These are phyloP conservation scores for Melanotaenia trifasciata DNA, from an alignment of 2,797 vertebrate species.

Conservation along the genomic window DNA sequence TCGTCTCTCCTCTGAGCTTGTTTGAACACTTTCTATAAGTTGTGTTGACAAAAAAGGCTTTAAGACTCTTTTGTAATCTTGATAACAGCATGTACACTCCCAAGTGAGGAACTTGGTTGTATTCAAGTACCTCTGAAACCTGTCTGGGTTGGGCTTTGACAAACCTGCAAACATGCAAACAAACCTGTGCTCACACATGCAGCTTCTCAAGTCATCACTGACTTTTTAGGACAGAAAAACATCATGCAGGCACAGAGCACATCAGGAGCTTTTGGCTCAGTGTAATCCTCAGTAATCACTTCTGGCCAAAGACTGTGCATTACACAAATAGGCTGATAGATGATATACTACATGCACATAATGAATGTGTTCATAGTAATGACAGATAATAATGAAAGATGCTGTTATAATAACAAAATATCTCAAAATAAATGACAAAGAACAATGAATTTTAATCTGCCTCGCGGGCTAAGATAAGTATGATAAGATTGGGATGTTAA, in stretches of 20 bases:
- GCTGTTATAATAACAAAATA: conserved; percentile 1
- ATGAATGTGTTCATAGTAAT: conserved; percentile 13
- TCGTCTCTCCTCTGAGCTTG: conserved; percentile 2
- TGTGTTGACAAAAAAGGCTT: conserved; percentile 36
- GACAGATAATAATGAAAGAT: conserved; percentile 19
- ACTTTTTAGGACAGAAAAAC: conserved; percentile 31
- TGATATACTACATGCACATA: conserved; percentile 36
- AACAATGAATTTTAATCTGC: conserved; percentile 22
- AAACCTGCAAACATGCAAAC: conserved; percentile 54
- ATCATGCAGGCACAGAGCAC: conserved; percentile 51
- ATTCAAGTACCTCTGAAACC: conserved; percentile 48
- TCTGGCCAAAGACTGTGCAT: conserved; percentile 52
- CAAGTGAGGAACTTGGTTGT: conserved; percentile 53
- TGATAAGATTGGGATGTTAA: conserved; percentile 26
- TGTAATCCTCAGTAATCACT: conserved; percentile 71
- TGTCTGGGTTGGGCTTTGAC: conserved; percentile 50
- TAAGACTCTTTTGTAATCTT: conserved; percentile 23
- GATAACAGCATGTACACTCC: conserved; percentile 53
- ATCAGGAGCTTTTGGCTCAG: conserved; percentile 58
- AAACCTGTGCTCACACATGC: conserved; percentile 35
- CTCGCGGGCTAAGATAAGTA: conserved; percentile 7
- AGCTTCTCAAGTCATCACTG: conserved; percentile 34
- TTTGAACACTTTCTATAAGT: conserved; percentile 22
- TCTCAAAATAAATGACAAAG: neutral
- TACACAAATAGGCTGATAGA: conserved; percentile 50